Base-by-base conservation (phyloP, 2,113 vertebrate genomes). In the Coreoperca whiteheadi region DNA sequence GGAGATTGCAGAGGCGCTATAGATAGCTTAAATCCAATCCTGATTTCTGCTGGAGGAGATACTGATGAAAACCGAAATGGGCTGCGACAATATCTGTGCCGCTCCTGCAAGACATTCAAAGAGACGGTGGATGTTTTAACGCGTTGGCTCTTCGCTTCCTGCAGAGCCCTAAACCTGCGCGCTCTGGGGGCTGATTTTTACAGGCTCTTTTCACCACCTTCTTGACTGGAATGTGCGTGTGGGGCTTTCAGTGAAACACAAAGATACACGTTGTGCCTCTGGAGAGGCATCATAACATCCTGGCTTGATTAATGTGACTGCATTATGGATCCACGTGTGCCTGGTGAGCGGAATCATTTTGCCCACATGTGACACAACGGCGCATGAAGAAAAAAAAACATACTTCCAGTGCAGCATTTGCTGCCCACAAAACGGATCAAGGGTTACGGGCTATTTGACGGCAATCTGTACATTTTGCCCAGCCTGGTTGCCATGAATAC, bases 61-160 rank as follows among this genome's bases (percentile, higher is more conserved):
- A 90, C 82, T 87, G 93, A 94, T 96, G 93, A 93, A 91, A 94
- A 85, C 75, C 6, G 50, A 86, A 91, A 94, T 94, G 83, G 72
- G 77, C 72, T 87, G 77, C n/a, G 88, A 91, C 91, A 93, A 84
- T 90, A 88, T 88, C 86, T 86, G 59, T 69, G 74, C 82, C 79
- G 68, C 82, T 91, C 57, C 76, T 87, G 76, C 39, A 23, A 74
- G 83, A 87, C 74, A 75, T 87, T 73, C 59, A 86, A 90, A 88
- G n/a, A 83, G 72, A 66, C 28, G 43, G 59, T 21, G 57, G 77
- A 61, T 71, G 88, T 78, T 69, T 79, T 21, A 86, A 84, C 7
- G 43, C 37, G 20, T n/a, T 15, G 25, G n/a, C 8, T 20, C 63
- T 18, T 79, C 66, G 39, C 41, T 50, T 80, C 70, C 63, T 23